phyloP scores from a whole-genome alignment of 2,888 invertebrate genomes.

The Quadroppia sp. region DNA sequence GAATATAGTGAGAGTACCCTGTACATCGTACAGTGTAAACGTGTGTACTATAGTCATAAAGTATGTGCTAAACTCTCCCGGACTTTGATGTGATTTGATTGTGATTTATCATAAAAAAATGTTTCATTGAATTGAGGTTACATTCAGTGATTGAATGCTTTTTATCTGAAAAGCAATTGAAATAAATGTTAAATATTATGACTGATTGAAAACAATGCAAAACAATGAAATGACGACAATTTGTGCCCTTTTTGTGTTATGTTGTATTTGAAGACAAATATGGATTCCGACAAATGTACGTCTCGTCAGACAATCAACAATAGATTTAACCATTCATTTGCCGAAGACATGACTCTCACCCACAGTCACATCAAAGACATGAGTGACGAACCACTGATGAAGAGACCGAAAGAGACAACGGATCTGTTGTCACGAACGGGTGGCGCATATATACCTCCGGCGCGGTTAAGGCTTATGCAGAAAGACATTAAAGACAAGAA shows the following conservation, averaged over 20 bases:
- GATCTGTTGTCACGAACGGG: slow-evolving; percentile 37
- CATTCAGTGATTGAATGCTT: no score
- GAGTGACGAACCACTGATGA: neutral
- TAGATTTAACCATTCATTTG: neutral
- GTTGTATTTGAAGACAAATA: neutral
- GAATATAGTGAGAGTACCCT: no score
- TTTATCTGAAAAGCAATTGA: no score
- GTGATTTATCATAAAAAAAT: no score
- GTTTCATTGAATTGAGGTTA: no score
- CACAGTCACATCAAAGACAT: neutral
- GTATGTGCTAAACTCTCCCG: no score
- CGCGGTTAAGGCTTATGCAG: slow-evolving; percentile 90
- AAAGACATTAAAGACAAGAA: slow-evolving; percentile 91
- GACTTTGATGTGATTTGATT: no score
- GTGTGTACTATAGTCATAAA: no score
- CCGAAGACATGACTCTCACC: slow-evolving; percentile 17
- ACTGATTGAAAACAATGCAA: no score
- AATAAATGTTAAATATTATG: no score
- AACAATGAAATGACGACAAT: neutral
- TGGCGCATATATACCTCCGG: slow-evolving; percentile 97
- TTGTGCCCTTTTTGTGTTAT: slow-evolving; percentile 16
- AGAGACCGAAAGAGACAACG: slow-evolving; percentile 9
- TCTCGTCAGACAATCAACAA: neutral
- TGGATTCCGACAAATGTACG: slow-evolving; percentile 26
- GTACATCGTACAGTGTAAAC: no score